Evolutionary conservation across 1,140 invertebrate genomes (phyloP), one percentile per base, ranked within the genome.

Genomic region (Glossosoma conforme): DNA sequence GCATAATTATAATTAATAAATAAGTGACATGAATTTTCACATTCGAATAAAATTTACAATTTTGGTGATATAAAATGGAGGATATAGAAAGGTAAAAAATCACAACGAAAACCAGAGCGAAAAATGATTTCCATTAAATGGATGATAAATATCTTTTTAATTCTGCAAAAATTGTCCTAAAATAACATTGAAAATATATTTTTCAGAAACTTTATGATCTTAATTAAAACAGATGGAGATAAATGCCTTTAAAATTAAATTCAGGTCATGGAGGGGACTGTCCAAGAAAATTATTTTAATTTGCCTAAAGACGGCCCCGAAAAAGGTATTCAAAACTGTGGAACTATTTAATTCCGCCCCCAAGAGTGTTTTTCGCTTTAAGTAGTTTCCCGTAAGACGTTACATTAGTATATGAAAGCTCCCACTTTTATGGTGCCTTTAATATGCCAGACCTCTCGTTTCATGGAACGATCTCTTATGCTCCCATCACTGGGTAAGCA

Each of bases 291-390:
- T 32, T 13, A 44, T n/a, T 10, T 44, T 44, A 28, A 17, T 44
- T n/a, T n/a, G n/a, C n/a, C n/a, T n/a, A n/a, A n/a, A n/a, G n/a
- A n/a, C n/a, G n/a, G n/a, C n/a, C n/a, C n/a, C n/a, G n/a, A n/a
- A n/a, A 44, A 19, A 21, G 32, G 3, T 17, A 11, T 33, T 14
- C 9, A 24, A 45, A 45, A 45, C 24, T 21, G 32, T 36, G 8
- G n/a, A 45, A 45, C 44, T 45, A 45, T 45, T 45, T 36, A 45
- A 45, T 36, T 13, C 15, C 20, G n/a, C 11, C 24, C 32, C 44
- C 44, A 9, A 5, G 32, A 20, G 44, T 11, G 11, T 45, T 17
- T 45, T 45, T 36, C 19, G 8, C 5, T 28, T 35, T 20, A 45
- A 45, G 44, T 36, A 36, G 30, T 22, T 45, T 45, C 15, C 30